Evolutionary conservation across 2,888 invertebrate genomes (phyloP).

Genomic region (Xestia ashworthii): DNA sequence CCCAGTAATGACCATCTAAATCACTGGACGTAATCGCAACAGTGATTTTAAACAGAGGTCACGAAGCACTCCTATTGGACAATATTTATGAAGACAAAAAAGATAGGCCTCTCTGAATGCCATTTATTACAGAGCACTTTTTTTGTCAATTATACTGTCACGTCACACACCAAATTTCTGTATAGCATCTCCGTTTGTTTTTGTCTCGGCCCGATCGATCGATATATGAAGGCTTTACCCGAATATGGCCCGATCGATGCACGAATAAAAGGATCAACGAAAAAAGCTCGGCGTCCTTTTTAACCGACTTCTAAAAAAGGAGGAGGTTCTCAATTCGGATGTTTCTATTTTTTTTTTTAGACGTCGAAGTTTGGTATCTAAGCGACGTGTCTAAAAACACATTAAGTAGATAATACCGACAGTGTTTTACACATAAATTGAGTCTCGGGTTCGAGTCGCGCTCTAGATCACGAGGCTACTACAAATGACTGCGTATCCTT

Average conservation of each 20-base stretch:
- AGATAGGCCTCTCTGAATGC: constrained; percentile 73
- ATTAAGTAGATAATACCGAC: constrained; percentile 79
- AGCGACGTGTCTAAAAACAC: constrained; percentile 79
- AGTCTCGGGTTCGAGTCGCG: constrained; percentile 64
- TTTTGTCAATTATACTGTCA: constrained; percentile 81
- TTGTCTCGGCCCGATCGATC: constrained; percentile 67
- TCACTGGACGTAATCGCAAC: constrained; percentile 87
- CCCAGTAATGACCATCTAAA: constrained; percentile 86
- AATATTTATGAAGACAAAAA: constrained; percentile 86
- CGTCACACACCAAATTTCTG: constrained; percentile 74
- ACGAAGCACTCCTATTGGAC: constrained; percentile 83
- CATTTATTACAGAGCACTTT: constrained; percentile 79
- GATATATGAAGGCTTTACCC: constrained; percentile 70
- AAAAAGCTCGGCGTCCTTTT: constrained; percentile 72
- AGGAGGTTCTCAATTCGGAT: too few relatives aligned
- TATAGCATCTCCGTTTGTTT: constrained; percentile 74
- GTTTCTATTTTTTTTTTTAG: too few relatives aligned
- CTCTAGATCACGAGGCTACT: constrained; percentile 81
- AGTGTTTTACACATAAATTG: constrained; percentile 82
- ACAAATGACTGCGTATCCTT: constrained; percentile 88
- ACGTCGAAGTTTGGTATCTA: constrained; percentile 75
- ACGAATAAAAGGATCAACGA: constrained; percentile 68
- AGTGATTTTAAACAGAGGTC: constrained; percentile 87
- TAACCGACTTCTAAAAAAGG: too few relatives aligned
- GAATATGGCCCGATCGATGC: constrained; percentile 66